These are phyloP conservation scores for Rhaphigaster nebulosa DNA, from an alignment of 2,888 invertebrate species.

Conservation along the genomic window DNA sequence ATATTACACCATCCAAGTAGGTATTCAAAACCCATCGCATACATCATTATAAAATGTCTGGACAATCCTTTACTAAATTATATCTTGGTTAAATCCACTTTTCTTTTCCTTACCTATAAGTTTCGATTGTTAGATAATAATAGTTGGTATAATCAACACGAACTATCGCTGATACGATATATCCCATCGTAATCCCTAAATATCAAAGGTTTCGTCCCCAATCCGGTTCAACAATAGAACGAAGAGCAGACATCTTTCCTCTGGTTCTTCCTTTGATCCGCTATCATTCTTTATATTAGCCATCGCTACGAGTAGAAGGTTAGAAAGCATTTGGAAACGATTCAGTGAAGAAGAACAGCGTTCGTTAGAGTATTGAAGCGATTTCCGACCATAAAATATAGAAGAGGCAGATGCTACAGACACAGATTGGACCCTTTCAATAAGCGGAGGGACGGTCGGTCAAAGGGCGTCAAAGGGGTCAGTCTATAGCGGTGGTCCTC, in stretches of 20 bases:
- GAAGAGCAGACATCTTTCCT: not conserved
- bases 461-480: not conserved
- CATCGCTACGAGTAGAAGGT: not conserved
- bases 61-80: too few relatives aligned
- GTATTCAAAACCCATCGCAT: too few relatives aligned
- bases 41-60: too few relatives aligned
- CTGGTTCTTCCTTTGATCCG: not conserved
- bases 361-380: slow-evolving; percentile 11
- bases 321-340: slow-evolving; percentile 45
- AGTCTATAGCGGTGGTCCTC: not conserved
- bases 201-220: not conserved
- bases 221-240: not conserved
- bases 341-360: slow-evolving; percentile 24
- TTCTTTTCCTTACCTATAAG: too few relatives aligned
- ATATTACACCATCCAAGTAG: too few relatives aligned
- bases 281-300: not conserved
- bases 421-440: slow-evolving; percentile 40
- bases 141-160: not conserved
- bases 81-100: too few relatives aligned
- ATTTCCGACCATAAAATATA: slow-evolving; percentile 27
- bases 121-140: too few relatives aligned
- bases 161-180: not conserved
- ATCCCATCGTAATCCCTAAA: not conserved
- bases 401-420: not conserved
- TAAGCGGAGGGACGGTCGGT: not conserved